Evolutionary conservation across 2,113 vertebrate species (phyloP), one percentile per base, ranked within the genome.

Genomic region (Phainopepla nitens): DNA sequence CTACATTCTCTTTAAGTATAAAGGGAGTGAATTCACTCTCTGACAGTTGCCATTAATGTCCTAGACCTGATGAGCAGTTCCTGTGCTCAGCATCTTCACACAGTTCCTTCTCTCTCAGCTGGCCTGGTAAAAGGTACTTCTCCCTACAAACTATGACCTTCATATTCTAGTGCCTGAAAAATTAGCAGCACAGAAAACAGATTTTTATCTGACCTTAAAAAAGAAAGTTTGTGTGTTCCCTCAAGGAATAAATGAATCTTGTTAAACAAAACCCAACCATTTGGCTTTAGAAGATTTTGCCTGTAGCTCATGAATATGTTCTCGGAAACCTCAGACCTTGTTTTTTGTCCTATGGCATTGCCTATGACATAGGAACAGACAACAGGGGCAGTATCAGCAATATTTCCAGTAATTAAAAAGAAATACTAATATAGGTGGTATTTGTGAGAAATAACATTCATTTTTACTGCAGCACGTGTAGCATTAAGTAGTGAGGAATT

Each of bases 291-390:
- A 58, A 68, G 86, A 29, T 33, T 19, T 83, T 29, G 33, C 64
- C 25, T 21, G 23, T 18, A 86, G 50, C 54, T 92, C n/a, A 12
- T 4, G 7, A 1, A 1, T 21, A 17, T 10, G 5, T 33, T 36
- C 35, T 44, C 42, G 33, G 51, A 73, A 84, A 54, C 10, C 25
- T 73, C 56, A 50, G 23, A 42, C 36, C 39, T 9, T 53, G n/a
- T 36, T 69, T 39, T 4, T 4, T 50, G 13, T 62, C 35, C 61
- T 7, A 21, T 0, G 0, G 58, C n/a, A 45, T 21, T 22, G 31
- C 66, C 64, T 81, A 31, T 39, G 39, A 39, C 39, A 39, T 42
- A 79, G 35, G 61, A 56, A 73, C 39, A 42, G 42, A 42, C 42
- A 73, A 66, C 5, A 2, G 10, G 2, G 31, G 11, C 4, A 25